Base-by-base conservation (phyloP, 1,140 invertebrate species). In the Delia radicum region DNA sequence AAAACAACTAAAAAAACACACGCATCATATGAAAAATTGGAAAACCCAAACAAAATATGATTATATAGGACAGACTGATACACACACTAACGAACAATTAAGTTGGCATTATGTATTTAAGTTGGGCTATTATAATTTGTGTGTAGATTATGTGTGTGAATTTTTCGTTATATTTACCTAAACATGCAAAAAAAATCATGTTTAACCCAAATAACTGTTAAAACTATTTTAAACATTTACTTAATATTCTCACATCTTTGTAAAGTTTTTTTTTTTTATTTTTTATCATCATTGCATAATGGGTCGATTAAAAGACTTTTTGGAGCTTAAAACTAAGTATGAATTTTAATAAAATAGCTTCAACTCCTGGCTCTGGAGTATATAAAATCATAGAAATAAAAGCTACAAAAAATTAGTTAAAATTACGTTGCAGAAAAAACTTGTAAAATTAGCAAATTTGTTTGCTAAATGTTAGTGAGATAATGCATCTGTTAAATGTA, bases 141-240 rank as follows among this genome's bases (percentile, higher is more conserved):
- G 61, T 55, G 42, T 55, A 10, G 5, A 2, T 55, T 21, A 15
- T 5, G 12, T 15, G 0, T 10, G 37, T 55, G 48, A 18, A 21
- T 55, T 3, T 55, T 55, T n/a, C 13, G 48, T 21, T 55, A 21
- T 55, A 21, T 55, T 18, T 13, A 21, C 2, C n/a, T 67, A 33
- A 75, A 13, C 21, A 37, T n/a, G 37, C 55, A 74, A 76, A 76
- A 77, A 78, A 76, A 74, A 48, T 69, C 78, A 81, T 79, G 82
- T 79, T 82, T 85, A 85, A 82, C 83, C 83, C 83, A 83, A 85
- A 85, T 85, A 85, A 83, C 83, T 85, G 79, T 77, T 72, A 65
- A 75, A 85, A 85, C 81, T 85, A 85, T 85, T 85, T 83, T 82
- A 85, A 85, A 85, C 83, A 82, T 85, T 85, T 85, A 81, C 79